These are phyloP conservation scores for Lutraria lutraria DNA, from an alignment of 2,888 invertebrate genomes.

Conservation along the genomic window DNA sequence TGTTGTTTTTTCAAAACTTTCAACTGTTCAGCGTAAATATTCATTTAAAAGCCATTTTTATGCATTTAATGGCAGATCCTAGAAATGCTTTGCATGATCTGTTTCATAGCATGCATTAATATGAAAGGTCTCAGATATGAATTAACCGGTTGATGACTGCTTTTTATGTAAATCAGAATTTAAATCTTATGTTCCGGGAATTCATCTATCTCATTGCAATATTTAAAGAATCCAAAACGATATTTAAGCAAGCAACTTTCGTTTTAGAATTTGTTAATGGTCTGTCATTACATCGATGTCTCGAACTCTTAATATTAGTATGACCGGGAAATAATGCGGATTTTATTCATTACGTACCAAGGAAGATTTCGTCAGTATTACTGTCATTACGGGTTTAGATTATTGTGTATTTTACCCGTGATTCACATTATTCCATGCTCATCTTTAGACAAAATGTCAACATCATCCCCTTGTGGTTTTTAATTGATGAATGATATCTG, in stretches of 20 bases:
- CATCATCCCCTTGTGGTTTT: no score
- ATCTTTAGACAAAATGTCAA: no score
- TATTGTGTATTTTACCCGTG: no score
- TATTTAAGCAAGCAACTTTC: neutral
- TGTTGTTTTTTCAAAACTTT: no score
- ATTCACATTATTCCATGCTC: no score
- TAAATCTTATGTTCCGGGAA: neutral
- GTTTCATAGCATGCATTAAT: neutral
- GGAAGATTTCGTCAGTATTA: no score
- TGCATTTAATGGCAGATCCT: neutral
- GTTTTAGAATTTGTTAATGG: neutral
- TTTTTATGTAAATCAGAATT: constrained; percentile 10
- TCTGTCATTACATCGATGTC: neutral
- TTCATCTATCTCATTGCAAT: neutral
- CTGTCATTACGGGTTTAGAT: no score
- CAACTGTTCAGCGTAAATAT: neutral
- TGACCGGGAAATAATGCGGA: neutral
- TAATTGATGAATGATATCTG: no score
- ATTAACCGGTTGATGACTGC: constrained; percentile 1
- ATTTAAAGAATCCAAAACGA: neutral
- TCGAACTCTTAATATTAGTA: neutral
- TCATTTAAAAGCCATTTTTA: neutral
- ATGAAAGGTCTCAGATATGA: neutral
- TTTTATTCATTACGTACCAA: no score
- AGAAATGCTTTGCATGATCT: neutral